These are phyloP conservation scores for Drosophila nannoptera DNA, from an alignment of 1,140 invertebrate species.

Conservation along the genomic window DNA sequence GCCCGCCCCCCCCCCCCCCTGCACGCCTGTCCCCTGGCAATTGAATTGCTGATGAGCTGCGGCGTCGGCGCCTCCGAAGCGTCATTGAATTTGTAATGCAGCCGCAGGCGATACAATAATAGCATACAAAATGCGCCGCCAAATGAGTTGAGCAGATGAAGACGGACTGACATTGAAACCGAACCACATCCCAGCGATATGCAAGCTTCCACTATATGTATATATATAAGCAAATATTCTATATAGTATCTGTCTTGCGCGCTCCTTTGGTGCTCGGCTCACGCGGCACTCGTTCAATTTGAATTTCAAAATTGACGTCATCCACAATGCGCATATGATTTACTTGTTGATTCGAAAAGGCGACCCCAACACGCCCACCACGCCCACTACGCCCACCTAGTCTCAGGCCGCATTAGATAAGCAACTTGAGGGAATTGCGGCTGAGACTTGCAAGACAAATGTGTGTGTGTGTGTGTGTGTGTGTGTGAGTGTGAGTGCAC, in stretches of 20 bases:
- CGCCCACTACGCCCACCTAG: constrained; percentile 26
- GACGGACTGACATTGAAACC: constrained; percentile 6
- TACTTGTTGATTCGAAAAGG: constrained; percentile 64
- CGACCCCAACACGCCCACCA: constrained; percentile 2
- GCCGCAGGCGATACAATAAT: constrained; percentile 66
- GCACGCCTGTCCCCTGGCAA: constrained; percentile 45
- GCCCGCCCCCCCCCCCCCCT: neutral
- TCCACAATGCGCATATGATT: constrained; percentile 70
- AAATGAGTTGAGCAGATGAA: constrained; percentile 44
- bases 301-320: constrained; percentile 67
- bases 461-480: constrained; percentile 7
- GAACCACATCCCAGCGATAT: constrained; percentile 25
- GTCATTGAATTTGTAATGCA: constrained; percentile 70
- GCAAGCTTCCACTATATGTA: neutral
- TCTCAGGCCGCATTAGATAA: constrained; percentile 49
- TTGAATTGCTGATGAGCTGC: constrained; percentile 74
- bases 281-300: constrained; percentile 65
- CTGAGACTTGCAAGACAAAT: constrained; percentile 23
- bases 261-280: constrained; percentile 33
- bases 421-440: constrained; percentile 49
- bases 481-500: constrained; percentile 27
- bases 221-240: no score
- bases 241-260: neutral
- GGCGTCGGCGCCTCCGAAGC: constrained; percentile 47
- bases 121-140: constrained; percentile 64